These are phyloP conservation scores for Sciaenops ocellatus DNA, from an alignment of 2,797 vertebrate genomes.

Conservation along the genomic window DNA sequence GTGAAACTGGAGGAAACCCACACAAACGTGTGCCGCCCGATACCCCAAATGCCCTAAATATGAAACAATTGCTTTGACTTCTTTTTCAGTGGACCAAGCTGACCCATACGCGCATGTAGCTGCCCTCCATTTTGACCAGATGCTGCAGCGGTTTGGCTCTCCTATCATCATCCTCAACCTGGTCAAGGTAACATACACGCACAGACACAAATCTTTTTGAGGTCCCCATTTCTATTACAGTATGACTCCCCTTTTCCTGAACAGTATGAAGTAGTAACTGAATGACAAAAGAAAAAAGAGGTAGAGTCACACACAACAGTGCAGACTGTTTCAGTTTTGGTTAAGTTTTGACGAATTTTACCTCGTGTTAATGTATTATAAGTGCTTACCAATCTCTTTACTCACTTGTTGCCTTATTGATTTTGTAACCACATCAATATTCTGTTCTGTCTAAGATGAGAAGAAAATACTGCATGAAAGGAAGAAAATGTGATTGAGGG, in stretches of 20 bases:
- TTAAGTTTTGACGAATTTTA: too few relatives aligned
- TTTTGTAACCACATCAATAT: not conserved
- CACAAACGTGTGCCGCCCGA: not conserved
- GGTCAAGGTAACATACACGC: slow-evolving; percentile 90
- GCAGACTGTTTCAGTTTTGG: too few relatives aligned
- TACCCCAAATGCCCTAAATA: not conserved
- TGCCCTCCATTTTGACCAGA: slow-evolving; percentile 98
- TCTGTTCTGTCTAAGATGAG: not conserved
- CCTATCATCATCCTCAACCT: slow-evolving; percentile 98
- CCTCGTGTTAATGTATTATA: too few relatives aligned
- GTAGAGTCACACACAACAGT: too few relatives aligned
- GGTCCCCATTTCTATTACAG: too few relatives aligned
- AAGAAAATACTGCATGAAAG: not conserved
- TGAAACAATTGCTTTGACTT: slow-evolving; percentile 9
- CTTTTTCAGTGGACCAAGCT: slow-evolving; percentile 93
- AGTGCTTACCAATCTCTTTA: too few relatives aligned
- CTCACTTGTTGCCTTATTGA: not conserved
- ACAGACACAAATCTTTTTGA: not conserved
- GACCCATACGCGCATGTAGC: slow-evolving; percentile 96
- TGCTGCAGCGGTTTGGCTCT: slow-evolving; percentile 98
- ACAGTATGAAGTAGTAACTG: too few relatives aligned
- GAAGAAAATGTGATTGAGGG: not conserved
- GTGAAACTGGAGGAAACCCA: too few relatives aligned
- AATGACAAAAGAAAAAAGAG: too few relatives aligned
- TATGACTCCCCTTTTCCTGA: not conserved